phyloP scores from a whole-genome alignment of 2,888 invertebrate genomes.

The Aquatica leii region DNA sequence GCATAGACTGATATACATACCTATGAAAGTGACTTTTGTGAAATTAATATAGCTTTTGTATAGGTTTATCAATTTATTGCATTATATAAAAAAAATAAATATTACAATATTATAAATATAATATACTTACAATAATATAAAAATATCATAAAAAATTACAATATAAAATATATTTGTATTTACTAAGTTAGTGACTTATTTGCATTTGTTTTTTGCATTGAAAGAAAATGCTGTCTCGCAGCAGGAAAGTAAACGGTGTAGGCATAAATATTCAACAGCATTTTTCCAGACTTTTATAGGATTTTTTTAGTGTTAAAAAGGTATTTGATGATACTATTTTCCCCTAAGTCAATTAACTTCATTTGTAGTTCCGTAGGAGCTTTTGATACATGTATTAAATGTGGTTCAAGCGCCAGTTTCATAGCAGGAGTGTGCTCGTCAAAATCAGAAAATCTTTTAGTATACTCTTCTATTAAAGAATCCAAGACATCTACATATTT shows the following conservation, averaged over 20 bases:
- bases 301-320: no score
- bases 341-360: conserved; percentile 10
- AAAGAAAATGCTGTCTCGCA: no score
- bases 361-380: neutral
- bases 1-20: no score
- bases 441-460: conserved; percentile 20
- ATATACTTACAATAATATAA: no score
- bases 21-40: neutral
- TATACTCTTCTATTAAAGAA: conserved; percentile 15
- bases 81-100: no score
- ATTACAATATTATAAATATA: no score
- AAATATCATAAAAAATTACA: no score
- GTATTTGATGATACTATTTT: conserved; percentile 16
- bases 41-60: neutral
- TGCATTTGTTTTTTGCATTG: no score
- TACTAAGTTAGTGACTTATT: neutral
- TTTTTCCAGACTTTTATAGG: no score
- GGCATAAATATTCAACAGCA: no score
- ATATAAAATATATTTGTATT: neutral
- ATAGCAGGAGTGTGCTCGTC: conserved; percentile 21
- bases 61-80: neutral
- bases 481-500: no score
- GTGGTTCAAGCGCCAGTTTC: conserved; percentile 16
- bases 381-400: conserved; percentile 13
- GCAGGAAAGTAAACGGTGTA: no score